Evolutionary conservation across 2,797 vertebrate species (phyloP).

Genomic region (Carcharodon carcharias): DNA sequence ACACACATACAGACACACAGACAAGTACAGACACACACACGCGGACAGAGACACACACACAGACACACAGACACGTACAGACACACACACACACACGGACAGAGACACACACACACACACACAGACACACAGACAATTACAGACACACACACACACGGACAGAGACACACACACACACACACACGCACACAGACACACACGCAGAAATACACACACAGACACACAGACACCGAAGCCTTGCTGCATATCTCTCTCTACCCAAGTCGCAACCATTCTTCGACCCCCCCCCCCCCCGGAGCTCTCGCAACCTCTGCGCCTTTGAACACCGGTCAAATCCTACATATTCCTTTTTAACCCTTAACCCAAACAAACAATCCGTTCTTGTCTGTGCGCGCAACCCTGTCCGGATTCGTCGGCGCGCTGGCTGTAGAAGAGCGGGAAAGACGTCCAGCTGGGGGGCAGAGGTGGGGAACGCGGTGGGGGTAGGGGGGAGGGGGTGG

Average conservation of each 20-base stretch:
- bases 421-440: too few relatives aligned
- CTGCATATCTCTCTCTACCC: not conserved
- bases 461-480: not conserved
- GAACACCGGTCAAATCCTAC: too few relatives aligned
- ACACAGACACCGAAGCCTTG: too few relatives aligned
- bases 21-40: not conserved
- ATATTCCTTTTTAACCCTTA: too few relatives aligned
- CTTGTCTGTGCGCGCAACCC: too few relatives aligned
- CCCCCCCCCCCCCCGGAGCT: too few relatives aligned
- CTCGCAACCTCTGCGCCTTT: not conserved
- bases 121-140: too few relatives aligned
- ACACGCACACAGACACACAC: not conserved
- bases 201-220: not conserved
- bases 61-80: not conserved
- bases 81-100: not conserved
- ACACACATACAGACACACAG: not conserved
- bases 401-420: too few relatives aligned
- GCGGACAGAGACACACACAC: too few relatives aligned
- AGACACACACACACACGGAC: not conserved
- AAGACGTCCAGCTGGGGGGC: too few relatives aligned
- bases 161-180: not conserved
- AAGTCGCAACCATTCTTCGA: too few relatives aligned
- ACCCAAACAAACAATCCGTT: too few relatives aligned
- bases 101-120: not conserved
- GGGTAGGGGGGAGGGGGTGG: rapidly evolving